Evolutionary conservation across 1,140 invertebrate species (phyloP), one percentile per base, ranked within the genome.

Genomic region (Trichonephila clavipes): DNA sequence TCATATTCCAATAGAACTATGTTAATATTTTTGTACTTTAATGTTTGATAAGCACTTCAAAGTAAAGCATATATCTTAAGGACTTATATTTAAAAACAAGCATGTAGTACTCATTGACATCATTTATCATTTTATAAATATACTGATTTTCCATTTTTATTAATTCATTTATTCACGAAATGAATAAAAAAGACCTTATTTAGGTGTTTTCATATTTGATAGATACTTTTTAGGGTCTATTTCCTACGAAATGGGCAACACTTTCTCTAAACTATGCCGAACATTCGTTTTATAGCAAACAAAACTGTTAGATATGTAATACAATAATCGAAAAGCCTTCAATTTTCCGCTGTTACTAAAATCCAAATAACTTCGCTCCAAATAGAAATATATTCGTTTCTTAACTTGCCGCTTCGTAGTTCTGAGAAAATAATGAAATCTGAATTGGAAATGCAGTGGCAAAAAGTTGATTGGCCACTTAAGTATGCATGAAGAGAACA

Each of bases 401-500:
- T 40, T 34, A 77, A 34, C 34, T 34, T 19, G 12, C 2, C 72
- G 34, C 28, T 64, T 77, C 7, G 66, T 34, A 18, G 12, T 21
- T 77, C 28, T 77, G 72, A 34, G 72, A 77, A 77, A 77, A 28
- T 12, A 77, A 24, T 34, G 72, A 77, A 77, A 77, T 34, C 12
- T 51, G 28, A 77, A 19, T 77, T 18, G 28, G 34, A 77, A 77
- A 28, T 77, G 34, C 4, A 77, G 28, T 77, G 72, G 4, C 34
- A 77, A 34, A 77, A 34, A 14, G 28, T 19, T 77, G 72, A 77
- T 77, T 77, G 72, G 12, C 72, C 72, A 77, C 72, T 77, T 77
- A 40, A 28, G 28, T 34, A 77, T 77, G 72, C 34, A 40, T 28
- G 72, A 7, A 19, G 18, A 77, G 6, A 77, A 40, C 72, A n/a